These are phyloP conservation scores for Heteromyza rotundicornis DNA, from an alignment of 2,888 invertebrate species.

Conservation along the genomic window DNA sequence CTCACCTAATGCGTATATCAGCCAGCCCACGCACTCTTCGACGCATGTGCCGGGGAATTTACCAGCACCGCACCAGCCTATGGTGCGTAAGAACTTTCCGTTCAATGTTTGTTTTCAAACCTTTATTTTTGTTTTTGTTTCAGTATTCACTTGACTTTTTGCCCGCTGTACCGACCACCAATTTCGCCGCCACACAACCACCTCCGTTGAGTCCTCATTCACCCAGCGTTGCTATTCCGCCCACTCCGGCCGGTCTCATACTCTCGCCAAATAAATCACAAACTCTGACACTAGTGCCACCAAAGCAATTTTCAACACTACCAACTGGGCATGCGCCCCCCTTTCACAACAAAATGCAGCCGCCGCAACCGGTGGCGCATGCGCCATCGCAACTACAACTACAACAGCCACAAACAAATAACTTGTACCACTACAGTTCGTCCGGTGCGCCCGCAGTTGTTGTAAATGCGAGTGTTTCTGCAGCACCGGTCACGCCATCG, in stretches of 20 bases:
- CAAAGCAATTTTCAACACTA: constrained; percentile 33
- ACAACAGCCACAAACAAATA: constrained; percentile 22
- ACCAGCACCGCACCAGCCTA: constrained; percentile 46
- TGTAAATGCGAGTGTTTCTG: neutral
- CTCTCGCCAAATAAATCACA: constrained; percentile 34
- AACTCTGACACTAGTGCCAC: constrained; percentile 44
- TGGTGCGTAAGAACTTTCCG: constrained; percentile 41
- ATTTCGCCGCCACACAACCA: constrained; percentile 36
- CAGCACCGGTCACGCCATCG: constrained; percentile 11
- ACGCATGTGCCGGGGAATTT: constrained; percentile 44
- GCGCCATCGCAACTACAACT: constrained; percentile 14
- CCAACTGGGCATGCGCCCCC: constrained; percentile 17
- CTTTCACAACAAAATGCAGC: constrained; percentile 31
- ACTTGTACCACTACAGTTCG: constrained; percentile 4
- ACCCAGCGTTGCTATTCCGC: constrained; percentile 31
- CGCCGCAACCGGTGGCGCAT: constrained; percentile 15
- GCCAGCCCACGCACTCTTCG: constrained; percentile 65
- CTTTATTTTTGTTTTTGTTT: constrained; percentile 10
- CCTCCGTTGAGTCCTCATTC: constrained; percentile 37
- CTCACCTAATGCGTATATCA: constrained; percentile 87
- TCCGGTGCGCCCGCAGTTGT: neutral
- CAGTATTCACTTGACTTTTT: constrained; percentile 59
- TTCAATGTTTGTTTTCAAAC: too few species aligned
- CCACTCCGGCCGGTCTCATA: constrained; percentile 43
- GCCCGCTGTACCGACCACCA: constrained; percentile 32